Evolutionary conservation across 1,140 invertebrate species (phyloP), one percentile per base, ranked within the genome.

Genomic region (Penaeus vannamei): DNA sequence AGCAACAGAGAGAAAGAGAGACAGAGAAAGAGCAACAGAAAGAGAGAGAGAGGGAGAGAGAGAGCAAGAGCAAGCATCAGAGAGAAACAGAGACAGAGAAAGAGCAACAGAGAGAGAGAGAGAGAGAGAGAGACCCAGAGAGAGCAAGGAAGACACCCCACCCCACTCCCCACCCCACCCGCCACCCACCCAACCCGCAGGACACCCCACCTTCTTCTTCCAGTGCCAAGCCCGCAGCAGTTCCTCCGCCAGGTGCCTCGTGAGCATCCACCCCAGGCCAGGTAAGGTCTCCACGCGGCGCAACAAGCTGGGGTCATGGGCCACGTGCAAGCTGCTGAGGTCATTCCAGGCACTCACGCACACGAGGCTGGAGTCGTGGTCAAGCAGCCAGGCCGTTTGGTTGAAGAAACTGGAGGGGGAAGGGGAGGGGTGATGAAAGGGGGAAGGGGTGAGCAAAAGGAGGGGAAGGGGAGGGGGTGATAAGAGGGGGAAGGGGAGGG

Each of bases 271-370:
- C 12, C 90, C 90, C 23, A 90, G 84, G 19, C 84, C 90, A 5
- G 90, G 85, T 2, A 85, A 59, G 12, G 89, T 86, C 66, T 91
- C 90, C 26, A 87, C 62, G 10, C 90, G 85, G 12, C 86, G 82
- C 36, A 91, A 79, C 26, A 83, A 46, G 19, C 32, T 23, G 0
- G 80, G 85, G 29, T 91, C 88, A 42, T 72, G 82, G 0, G 89
- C 89, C 5, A 79, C 80, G 85, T 91, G 91, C 8, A 91, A 26
- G 19, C 83, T 82, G 22, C 87, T 85, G n/a, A 90, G 88, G 83
- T 91, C 91, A 32, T 87, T 91, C 91, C 91, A 91, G 61, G 88
- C 91, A 72, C 86, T 90, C 19, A 91, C 59, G 72, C 91, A 91
- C 53, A 82, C 85, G 26, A 91, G 46, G 19, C 87, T 87, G 20